phyloP scores from a whole-genome alignment of 30 jellyfish, hydroid and myxozoan species.

The Hydractinia echinata region DNA sequence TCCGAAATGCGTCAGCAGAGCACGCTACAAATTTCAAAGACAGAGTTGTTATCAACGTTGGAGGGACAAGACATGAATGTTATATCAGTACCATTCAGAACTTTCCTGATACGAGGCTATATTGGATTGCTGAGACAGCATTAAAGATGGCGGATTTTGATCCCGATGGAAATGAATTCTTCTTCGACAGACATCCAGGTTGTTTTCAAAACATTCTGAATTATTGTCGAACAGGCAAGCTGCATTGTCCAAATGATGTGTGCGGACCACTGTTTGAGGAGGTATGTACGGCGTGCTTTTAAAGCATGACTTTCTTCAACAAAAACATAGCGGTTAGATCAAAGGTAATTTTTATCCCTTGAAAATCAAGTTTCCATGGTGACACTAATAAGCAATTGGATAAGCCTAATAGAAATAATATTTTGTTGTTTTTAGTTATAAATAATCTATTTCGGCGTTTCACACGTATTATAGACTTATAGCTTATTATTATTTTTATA shows the following conservation, averaged over 20 bases:
- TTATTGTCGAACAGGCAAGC: constrained; percentile 95
- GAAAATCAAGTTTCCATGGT: too few relatives aligned
- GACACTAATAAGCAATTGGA: too few relatives aligned
- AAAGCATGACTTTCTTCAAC: background rate
- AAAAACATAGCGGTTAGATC: too few relatives aligned
- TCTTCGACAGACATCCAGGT: constrained; percentile 97
- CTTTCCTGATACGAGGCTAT: constrained; percentile 90
- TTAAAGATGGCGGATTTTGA: constrained; percentile 81
- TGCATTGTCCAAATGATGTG: constrained; percentile 99
- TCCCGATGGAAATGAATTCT: constrained; percentile 82
- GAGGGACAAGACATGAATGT: constrained; percentile 91
- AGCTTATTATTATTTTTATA: too few relatives aligned
- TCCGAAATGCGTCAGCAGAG: too few relatives aligned
- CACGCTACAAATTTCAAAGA: constrained; percentile 20
- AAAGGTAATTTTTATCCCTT: too few relatives aligned
- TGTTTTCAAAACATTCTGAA: constrained; percentile 86
- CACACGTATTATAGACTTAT: too few relatives aligned
- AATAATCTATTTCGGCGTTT: too few relatives aligned
- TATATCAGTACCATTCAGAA: constrained; percentile 89
- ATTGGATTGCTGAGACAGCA: constrained; percentile 98
- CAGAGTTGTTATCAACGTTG: constrained; percentile 90
- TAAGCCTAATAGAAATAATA: too few relatives aligned
- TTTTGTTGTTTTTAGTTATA: too few relatives aligned
- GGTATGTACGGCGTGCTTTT: constrained; percentile 4
- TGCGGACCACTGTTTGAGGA: constrained; percentile 95